Evolutionary conservation across 2,888 invertebrate genomes (phyloP).

Genomic region (Drosophila nr. perissopoda): DNA sequence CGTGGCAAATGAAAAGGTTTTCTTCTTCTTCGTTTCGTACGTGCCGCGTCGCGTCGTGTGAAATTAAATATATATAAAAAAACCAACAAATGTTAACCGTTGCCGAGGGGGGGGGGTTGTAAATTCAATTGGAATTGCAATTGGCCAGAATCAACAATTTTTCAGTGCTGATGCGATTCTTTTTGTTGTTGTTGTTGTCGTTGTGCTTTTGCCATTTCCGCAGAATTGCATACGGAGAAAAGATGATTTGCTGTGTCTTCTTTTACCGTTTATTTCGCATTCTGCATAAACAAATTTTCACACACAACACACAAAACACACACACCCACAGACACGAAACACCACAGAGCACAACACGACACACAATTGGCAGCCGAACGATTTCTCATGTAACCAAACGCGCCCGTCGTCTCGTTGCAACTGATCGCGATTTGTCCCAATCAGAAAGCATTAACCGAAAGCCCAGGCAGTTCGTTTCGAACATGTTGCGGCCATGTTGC

Average conservation of each 20-base stretch:
- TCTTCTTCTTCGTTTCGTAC: slow-evolving; percentile 31
- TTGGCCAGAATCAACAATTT: slow-evolving; percentile 57
- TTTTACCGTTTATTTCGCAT: slow-evolving; percentile 40
- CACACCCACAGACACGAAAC: slow-evolving; percentile 12
- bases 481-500: slow-evolving; percentile 60
- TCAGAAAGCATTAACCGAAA: slow-evolving; percentile 39
- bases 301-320: slow-evolving; percentile 43
- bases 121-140: slow-evolving; percentile 54
- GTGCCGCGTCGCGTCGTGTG: slow-evolving; percentile 48
- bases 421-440: slow-evolving; percentile 66
- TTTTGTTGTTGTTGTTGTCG: slow-evolving; percentile 11
- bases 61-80: slow-evolving; percentile 3
- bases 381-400: slow-evolving; percentile 71
- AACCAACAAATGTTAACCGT: slow-evolving; percentile 20
- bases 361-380: slow-evolving; percentile 37
- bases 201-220: slow-evolving; percentile 54
- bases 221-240: slow-evolving; percentile 61
- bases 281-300: slow-evolving; percentile 69
- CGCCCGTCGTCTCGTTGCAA: slow-evolving; percentile 81
- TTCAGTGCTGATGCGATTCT: slow-evolving; percentile 66
- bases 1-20: slow-evolving; percentile 62
- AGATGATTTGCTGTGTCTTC: slow-evolving; percentile 47
- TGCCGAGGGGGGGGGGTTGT: slow-evolving; percentile 5
- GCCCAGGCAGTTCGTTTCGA: slow-evolving; percentile 45
- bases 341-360: slow-evolving; percentile 28